Evolutionary conservation across 2,113 vertebrate species (phyloP).

Genomic region (Siniperca chuatsi): DNA sequence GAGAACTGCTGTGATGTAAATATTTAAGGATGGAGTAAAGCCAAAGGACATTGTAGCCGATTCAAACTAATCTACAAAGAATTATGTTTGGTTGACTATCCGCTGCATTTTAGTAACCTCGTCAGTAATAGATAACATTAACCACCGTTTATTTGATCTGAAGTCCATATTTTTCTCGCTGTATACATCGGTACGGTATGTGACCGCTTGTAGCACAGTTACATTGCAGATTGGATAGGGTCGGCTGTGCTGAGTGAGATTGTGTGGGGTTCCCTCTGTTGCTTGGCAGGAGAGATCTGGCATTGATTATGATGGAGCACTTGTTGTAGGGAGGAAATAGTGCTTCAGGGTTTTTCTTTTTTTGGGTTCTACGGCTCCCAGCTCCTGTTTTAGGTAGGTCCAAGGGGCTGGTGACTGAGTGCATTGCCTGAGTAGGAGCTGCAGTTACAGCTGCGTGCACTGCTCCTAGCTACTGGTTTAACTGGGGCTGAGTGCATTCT

Average conservation of each 20-base stretch:
- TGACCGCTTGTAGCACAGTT: not conserved
- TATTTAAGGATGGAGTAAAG: not conserved
- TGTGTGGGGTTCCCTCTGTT: slow-evolving; percentile 59
- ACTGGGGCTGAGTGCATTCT: slow-evolving; percentile 3
- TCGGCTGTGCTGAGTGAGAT: slow-evolving; percentile 41
- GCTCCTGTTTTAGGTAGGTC: not conserved
- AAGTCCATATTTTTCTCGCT: not conserved
- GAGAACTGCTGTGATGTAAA: not conserved
- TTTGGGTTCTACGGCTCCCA: not conserved
- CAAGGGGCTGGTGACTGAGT: not conserved
- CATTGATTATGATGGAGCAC: slow-evolving; percentile 68
- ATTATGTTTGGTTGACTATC: not conserved
- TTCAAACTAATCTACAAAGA: not conserved
- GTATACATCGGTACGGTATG: not conserved
- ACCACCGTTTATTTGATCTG: not conserved
- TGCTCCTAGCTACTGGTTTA: slow-evolving; percentile 18
- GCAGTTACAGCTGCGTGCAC: not conserved
- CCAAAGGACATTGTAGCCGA: not conserved
- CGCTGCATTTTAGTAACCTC: not conserved
- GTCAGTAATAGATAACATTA: not conserved
- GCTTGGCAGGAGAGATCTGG: slow-evolving; percentile 63
- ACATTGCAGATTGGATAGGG: slow-evolving; percentile 27
- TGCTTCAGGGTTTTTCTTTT: not conserved
- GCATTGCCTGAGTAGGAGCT: not conserved
- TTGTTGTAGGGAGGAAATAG: slow-evolving; percentile 54